These are phyloP conservation scores for Himalopsyche tibetana DNA, from an alignment of 2,888 invertebrate genomes.

Conservation along the genomic window DNA sequence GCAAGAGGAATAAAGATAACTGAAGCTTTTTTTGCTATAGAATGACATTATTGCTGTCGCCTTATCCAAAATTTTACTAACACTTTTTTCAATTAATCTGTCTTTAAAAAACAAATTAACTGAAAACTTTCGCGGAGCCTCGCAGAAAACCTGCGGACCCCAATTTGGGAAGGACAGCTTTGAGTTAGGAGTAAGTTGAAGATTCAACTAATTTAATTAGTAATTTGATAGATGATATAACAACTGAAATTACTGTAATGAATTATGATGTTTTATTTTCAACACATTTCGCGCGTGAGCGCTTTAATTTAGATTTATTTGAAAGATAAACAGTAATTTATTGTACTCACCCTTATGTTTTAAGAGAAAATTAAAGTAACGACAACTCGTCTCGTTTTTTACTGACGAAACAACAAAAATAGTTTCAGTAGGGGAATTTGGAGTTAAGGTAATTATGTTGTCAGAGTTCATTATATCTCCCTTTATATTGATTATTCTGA, in stretches of 20 bases:
- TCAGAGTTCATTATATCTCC: not conserved
- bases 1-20: too few species aligned
- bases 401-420: not conserved
- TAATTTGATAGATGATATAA: not conserved
- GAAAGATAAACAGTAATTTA: not conserved
- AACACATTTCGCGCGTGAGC: not conserved
- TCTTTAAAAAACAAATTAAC: too few species aligned
- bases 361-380: not conserved
- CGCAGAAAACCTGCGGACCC: too few species aligned
- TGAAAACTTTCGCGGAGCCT: too few species aligned
- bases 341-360: not conserved
- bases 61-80: too few species aligned
- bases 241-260: not conserved
- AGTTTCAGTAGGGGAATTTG: not conserved
- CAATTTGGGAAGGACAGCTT: too few species aligned
- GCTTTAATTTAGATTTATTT: not conserved
- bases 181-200: too few species aligned
- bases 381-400: not conserved
- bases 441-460: not conserved
- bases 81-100: too few species aligned
- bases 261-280: not conserved
- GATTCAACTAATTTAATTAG: too few species aligned
- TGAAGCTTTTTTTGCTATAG: too few species aligned
- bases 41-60: too few species aligned
- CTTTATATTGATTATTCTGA: too few species aligned